These are phyloP conservation scores for Phaetusa simplex DNA, from an alignment of 2,113 vertebrate genomes.

Conservation along the genomic window DNA sequence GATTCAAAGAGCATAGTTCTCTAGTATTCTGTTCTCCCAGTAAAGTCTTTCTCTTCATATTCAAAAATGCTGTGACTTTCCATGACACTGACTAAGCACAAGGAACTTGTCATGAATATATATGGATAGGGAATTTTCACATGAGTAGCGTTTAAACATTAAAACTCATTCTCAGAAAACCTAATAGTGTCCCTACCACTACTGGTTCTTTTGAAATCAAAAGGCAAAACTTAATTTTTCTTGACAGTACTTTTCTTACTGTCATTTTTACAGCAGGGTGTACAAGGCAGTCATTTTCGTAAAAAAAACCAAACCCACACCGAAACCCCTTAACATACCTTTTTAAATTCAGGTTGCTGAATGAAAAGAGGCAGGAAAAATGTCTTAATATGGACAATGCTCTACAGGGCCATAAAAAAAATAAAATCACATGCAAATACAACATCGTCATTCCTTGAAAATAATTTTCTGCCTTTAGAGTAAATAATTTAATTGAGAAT, in stretches of 20 bases:
- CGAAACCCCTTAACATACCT: neutral
- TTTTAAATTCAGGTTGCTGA: neutral
- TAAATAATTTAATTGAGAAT: neutral
- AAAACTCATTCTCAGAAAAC: neutral
- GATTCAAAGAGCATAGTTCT: neutral
- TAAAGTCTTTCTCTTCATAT: slow-evolving; percentile 13
- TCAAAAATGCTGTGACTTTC: slow-evolving; percentile 15
- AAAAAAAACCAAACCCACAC: neutral
- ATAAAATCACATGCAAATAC: neutral
- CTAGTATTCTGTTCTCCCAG: neutral
- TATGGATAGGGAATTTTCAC: slow-evolving; percentile 8
- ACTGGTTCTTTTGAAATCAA: neutral
- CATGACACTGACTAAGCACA: neutral
- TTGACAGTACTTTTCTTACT: neutral
- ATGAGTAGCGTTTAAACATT: neutral
- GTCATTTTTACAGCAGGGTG: neutral
- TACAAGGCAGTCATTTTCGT: neutral
- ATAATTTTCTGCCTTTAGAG: neutral
- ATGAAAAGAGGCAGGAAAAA: neutral
- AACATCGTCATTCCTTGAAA: neutral
- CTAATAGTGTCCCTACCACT: neutral
- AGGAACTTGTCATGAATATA: slow-evolving; percentile 20
- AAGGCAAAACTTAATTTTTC: slow-evolving; percentile 19
- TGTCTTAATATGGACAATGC: neutral
- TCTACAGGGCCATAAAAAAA: neutral